Conservation (phyloP, 2,888 invertebrate genomes). For the Sarcophaga rosellei region DNA sequence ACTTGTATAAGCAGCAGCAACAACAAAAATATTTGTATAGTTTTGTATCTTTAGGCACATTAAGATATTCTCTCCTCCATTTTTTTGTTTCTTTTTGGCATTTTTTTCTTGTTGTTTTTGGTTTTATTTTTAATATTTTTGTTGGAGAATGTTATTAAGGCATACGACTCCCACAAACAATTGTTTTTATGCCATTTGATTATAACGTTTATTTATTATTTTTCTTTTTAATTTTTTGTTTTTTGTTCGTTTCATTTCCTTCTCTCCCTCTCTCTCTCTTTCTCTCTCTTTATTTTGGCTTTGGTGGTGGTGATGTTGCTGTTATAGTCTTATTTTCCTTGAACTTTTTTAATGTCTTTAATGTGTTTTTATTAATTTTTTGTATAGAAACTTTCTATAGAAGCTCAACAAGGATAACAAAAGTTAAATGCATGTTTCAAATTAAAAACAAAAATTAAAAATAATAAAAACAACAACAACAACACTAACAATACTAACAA, state of each 20-base stretch:
- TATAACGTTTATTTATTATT: slow-evolving; percentile 21
- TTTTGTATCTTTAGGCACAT: slow-evolving; percentile 26
- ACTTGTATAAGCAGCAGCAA: neutral
- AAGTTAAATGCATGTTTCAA: slow-evolving; percentile 67
- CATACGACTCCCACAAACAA: slow-evolving; percentile 52
- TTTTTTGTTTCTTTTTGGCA: neutral
- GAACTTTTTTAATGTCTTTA: slow-evolving; percentile 62
- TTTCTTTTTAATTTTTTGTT: neutral
- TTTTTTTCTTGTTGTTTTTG: neutral
- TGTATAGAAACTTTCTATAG: slow-evolving; percentile 24
- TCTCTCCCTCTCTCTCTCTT: no score
- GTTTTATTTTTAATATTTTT: neutral
- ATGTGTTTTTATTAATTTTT: slow-evolving; percentile 68
- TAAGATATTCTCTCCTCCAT: neutral
- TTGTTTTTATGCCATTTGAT: slow-evolving; percentile 48
- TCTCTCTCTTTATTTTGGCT: no score
- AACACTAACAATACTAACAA: slow-evolving; percentile 11
- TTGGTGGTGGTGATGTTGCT: neutral
- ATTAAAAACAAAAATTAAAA: slow-evolving; percentile 61
- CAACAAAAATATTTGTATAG: neutral
- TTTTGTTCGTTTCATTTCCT: neutral
- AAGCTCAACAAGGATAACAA: slow-evolving; percentile 63
- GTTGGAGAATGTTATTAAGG: slow-evolving; percentile 5
- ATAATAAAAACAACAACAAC: slow-evolving; percentile 25
- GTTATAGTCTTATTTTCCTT: slow-evolving; percentile 35